Conservation (phyloP, 2,113 vertebrate species). For the Riparia riparia region DNA sequence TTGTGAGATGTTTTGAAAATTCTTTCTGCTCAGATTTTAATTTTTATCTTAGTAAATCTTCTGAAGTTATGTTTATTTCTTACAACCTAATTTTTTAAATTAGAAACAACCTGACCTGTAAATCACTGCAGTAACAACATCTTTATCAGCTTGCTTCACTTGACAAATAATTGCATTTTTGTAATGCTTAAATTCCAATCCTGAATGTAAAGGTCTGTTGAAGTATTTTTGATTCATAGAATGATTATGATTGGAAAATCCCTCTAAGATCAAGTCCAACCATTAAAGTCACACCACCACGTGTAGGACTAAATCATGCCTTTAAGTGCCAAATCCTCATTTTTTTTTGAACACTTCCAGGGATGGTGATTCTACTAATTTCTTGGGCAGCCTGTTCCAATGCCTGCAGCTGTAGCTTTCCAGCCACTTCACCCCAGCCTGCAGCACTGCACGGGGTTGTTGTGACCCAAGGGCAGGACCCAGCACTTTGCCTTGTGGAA, state of each 20-base stretch:
- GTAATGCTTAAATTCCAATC: not conserved
- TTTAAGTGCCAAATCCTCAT: not conserved
- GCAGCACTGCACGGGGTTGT: not conserved
- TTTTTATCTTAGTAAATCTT: not conserved
- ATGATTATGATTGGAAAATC: not conserved
- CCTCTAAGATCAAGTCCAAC: rapidly evolving
- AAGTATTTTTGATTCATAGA: not conserved
- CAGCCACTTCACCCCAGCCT: not conserved
- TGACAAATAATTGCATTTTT: not conserved
- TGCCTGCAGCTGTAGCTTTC: not conserved
- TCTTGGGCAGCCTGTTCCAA: not conserved
- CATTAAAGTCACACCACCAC: not conserved
- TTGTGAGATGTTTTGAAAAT: not conserved
- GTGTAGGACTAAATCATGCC: not conserved
- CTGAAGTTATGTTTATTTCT: not conserved
- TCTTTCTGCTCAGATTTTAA: not conserved
- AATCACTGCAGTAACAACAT: not conserved
- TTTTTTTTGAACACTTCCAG: not conserved
- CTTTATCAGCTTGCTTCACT: not conserved
- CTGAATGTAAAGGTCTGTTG: not conserved
- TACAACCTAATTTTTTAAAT: not conserved
- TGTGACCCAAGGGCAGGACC: not conserved
- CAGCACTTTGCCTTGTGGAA: not conserved
- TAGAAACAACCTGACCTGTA: not conserved
- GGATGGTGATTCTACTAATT: not conserved